These are phyloP conservation scores for Notiomystis cincta DNA, from an alignment of 2,113 vertebrate species.

Conservation along the genomic window DNA sequence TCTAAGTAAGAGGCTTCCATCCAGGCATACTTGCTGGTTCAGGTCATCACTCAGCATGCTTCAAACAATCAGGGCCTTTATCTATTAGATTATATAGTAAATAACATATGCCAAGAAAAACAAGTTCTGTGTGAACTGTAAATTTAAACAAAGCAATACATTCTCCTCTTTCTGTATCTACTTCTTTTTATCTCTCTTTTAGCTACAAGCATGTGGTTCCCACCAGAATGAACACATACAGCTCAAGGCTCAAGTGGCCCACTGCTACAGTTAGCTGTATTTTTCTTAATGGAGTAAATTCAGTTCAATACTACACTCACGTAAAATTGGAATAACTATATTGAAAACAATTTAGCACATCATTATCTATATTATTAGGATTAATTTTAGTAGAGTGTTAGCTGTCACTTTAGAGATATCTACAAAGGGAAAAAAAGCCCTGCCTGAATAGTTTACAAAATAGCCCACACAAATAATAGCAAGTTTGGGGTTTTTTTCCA, in stretches of 20 bases:
- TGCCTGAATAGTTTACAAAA: conserved; percentile 12
- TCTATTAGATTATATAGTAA: conserved; percentile 22
- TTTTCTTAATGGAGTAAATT: neutral
- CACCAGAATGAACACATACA: neutral
- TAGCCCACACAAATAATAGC: neutral
- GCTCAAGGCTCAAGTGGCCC: neutral
- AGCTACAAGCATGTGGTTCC: neutral
- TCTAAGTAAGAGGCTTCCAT: neutral
- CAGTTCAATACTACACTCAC: neutral
- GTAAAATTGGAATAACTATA: conserved; percentile 4
- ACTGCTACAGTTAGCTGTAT: neutral
- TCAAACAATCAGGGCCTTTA: conserved; percentile 21
- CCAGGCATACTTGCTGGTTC: conserved; percentile 11
- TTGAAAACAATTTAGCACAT: conserved; percentile 28
- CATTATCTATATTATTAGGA: conserved; percentile 8
- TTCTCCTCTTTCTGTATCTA: neutral
- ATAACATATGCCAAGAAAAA: neutral
- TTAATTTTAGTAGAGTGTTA: conserved; percentile 9
- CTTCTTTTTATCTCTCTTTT: neutral
- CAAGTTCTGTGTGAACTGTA: neutral
- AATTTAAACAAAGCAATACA: conserved; percentile 16
- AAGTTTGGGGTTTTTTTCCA: neutral
- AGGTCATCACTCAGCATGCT: neutral
- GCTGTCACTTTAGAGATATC: neutral
- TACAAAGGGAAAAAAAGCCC: neutral